Base-by-base conservation (phyloP, 2,797 vertebrate species). In the Gymnoscopelus microlampas region DNA sequence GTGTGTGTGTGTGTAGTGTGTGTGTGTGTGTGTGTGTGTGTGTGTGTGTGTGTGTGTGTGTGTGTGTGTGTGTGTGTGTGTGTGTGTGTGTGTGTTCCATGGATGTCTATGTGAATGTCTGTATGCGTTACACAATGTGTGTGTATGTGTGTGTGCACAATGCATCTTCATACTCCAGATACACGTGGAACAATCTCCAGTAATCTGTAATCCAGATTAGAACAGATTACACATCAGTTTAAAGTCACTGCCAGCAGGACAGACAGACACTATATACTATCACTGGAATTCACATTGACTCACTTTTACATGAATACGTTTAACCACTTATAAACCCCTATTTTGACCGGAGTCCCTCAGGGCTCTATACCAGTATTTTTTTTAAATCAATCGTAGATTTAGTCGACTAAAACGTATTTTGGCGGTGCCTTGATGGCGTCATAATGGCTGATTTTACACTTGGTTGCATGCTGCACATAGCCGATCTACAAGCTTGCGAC, bases 191-290 rank as follows among this genome's bases (percentile, higher is more conserved):
- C 82, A 83, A 73, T 81, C 77, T 69, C 66, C 71, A 74, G 78
- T 71, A 51, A 65, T 75, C 78, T 44, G 81, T 76, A 85, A 80
- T 71, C 64, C 66, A 77, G 75, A 80, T 85, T 82, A 83, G 74
- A 63, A 15, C 26, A 79, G 85, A 87, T 87, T 87, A 87, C 50
- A 51, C 12, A 51, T 51, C 8, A 44, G 9, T 44, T 44, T 2
- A 44, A 44, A 44, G 7, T 44, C 39, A 44, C 39, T 0, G 39
- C 39, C 39, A 44, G 39, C 5, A 44, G 39, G 39, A 2, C 39
- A 44, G 8, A 44, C 39, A 9, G 39, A 44, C 39, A 44, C 39
- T 44, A 44, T 1, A 9, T 8, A 8, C 39, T 19, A 44, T 44
- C 39, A 44, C 39, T 44, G 39, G 39, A 44, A 44, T 44, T 44